A percentile compares a stretch with the other conserved stretches of the same genome.
phyloP scores from a whole-genome alignment of 30 jellyfish, hydroid and myxozoan species.

The Cassiopea xamachana region DNA sequence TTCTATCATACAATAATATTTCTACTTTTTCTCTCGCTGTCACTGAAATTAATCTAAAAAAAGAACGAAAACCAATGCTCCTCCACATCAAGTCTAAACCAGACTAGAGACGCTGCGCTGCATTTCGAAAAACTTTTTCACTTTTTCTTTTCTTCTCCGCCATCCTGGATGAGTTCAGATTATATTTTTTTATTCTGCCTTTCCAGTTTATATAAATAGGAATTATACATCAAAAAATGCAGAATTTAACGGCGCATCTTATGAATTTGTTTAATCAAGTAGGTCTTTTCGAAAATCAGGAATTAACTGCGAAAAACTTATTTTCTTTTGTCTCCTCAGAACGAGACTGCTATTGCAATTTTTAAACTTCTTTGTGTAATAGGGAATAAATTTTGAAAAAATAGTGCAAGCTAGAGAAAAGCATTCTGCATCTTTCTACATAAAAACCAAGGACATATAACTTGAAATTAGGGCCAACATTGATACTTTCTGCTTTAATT shows the following conservation, averaged over 20 bases:
- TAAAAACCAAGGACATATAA: background rate
- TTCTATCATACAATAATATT: background rate
- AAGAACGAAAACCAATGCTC: background rate
- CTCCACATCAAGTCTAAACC: background rate
- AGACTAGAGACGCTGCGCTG: slow-evolving; percentile 7
- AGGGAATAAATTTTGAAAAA: background rate
- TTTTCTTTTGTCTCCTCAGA: background rate
- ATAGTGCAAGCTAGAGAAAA: slow-evolving; percentile 5
- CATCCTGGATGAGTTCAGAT: background rate
- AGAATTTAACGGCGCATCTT: background rate
- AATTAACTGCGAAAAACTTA: slow-evolving; percentile 8
- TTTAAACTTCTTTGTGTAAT: slow-evolving; percentile 26
- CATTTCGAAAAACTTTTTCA: slow-evolving; percentile 11
- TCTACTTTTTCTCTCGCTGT: background rate
- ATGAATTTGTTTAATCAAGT: background rate
- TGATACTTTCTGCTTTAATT: background rate
- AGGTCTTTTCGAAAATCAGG: background rate
- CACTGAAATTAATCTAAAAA: background rate
- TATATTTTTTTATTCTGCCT: background rate
- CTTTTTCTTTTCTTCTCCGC: background rate
- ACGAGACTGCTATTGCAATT: slow-evolving; percentile 17
- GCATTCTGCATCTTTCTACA: slow-evolving; percentile 9
- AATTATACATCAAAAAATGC: background rate
- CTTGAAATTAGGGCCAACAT: background rate
- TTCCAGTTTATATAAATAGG: background rate